phyloP scores from a whole-genome alignment of 2,888 invertebrate species.

The Amphimallon solstitiale region DNA sequence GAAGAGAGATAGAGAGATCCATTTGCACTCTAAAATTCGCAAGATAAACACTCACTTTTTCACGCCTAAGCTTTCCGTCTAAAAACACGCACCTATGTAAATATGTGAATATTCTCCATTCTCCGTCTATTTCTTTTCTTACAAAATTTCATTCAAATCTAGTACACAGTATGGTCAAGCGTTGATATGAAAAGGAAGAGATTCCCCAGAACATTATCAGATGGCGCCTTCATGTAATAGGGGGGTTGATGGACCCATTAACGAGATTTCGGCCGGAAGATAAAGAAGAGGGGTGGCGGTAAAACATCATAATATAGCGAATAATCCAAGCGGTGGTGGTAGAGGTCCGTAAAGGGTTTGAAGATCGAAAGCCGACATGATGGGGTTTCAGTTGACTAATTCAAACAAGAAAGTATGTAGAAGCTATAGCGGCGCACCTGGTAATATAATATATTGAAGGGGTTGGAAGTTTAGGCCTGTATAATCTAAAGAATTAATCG shows the following conservation, averaged over 20 bases:
- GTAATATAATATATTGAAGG: conserved; percentile 17
- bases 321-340: background rate
- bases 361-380: too few species aligned
- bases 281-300: conserved; percentile 13
- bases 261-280: conserved; percentile 19
- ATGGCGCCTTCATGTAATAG: background rate
- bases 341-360: background rate
- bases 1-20: background rate
- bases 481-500: conserved; percentile 23
- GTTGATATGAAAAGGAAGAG: background rate
- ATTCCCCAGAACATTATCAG: conserved; percentile 4
- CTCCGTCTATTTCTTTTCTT: too few species aligned
- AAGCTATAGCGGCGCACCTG: conserved; percentile 7
- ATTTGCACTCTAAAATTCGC: background rate
- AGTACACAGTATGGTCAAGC: background rate
- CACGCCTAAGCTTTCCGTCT: background rate
- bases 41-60: conserved; percentile 4
- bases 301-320: conserved; percentile 8
- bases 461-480: background rate
- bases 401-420: conserved; percentile 15
- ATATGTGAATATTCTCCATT: too few species aligned
- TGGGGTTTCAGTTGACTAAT: background rate
- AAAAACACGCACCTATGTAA: background rate
- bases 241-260: background rate
- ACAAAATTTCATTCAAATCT: too few species aligned